Conservation (phyloP, 2,888 invertebrate species). For the Dasysyrphus tricinctus region DNA sequence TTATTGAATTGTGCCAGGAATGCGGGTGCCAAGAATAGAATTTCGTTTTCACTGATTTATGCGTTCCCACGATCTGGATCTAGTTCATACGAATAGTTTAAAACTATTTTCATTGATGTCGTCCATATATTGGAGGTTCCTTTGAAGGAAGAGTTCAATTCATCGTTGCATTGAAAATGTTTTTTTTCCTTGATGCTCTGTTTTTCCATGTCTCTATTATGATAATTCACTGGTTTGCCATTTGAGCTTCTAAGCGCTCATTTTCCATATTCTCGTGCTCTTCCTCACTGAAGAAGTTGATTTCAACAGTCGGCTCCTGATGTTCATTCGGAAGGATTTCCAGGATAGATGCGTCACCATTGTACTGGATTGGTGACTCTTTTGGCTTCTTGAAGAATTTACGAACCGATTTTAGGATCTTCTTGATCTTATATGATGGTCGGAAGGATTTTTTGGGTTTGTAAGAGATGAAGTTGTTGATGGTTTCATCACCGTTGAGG, state of each 20-base stretch:
- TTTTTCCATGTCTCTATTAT: not conserved
- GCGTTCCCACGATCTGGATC: constrained; percentile 48
- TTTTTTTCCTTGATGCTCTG: not conserved
- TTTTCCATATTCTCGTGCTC: constrained; percentile 77
- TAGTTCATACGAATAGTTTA: constrained; percentile 13
- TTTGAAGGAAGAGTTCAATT: constrained; percentile 11
- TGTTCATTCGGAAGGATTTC: constrained; percentile 62
- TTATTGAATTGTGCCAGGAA: not conserved
- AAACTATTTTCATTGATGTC: constrained; percentile 21
- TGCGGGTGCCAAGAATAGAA: constrained; percentile 6
- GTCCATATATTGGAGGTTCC: constrained; percentile 11
- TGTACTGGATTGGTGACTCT: constrained; percentile 32
- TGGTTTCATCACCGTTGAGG: constrained; percentile 9
- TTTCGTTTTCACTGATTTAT: not conserved
- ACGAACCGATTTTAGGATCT: constrained; percentile 77
- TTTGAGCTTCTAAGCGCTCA: constrained; percentile 76
- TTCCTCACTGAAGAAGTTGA: constrained; percentile 73
- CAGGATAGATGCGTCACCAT: constrained; percentile 49
- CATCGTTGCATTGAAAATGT: constrained; percentile 26
- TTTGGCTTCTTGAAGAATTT: constrained; percentile 76
- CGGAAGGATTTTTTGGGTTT: constrained; percentile 76
- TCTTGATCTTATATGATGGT: constrained; percentile 77
- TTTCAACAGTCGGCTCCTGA: constrained; percentile 14
- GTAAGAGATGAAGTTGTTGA: constrained; percentile 43
- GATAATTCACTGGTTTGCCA: constrained; percentile 32